Percentiles rank a stretch among this genome's conserved stretches.
These are phyloP conservation scores for Dufourea novaeangliae DNA, from an alignment of 1,140 invertebrate species.

Conservation along the genomic window DNA sequence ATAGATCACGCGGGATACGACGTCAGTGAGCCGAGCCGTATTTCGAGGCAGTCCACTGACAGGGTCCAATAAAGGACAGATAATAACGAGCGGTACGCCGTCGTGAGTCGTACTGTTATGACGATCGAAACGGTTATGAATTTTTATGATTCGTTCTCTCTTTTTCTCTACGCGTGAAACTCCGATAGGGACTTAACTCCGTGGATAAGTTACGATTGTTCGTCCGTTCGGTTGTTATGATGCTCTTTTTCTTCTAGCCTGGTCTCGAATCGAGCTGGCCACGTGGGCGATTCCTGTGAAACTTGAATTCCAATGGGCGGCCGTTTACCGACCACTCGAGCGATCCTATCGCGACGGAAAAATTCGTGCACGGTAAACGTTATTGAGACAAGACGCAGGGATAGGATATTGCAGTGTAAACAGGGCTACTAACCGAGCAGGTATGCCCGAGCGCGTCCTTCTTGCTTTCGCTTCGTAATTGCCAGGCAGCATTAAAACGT, in stretches of 20 bases:
- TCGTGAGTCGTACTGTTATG: slow-evolving; percentile 2
- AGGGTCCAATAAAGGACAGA: slow-evolving; percentile 16
- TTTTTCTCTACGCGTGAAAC: neutral
- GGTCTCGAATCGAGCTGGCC: no score
- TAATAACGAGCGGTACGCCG: slow-evolving; percentile 21
- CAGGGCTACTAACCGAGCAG: neutral
- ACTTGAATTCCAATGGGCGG: no score
- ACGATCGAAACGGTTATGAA: slow-evolving; percentile 26
- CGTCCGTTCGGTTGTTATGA: neutral
- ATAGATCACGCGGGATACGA: slow-evolving; percentile 7
- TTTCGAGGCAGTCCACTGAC: neutral
- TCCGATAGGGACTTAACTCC: slow-evolving; percentile 1
- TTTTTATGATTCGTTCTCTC: slow-evolving; percentile 5
- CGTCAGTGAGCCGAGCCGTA: no score
- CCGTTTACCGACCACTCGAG: no score
- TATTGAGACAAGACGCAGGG: neutral
- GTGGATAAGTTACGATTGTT: slow-evolving; percentile 22
- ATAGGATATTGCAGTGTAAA: neutral
- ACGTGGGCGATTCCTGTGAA: neutral
- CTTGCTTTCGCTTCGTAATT: slow-evolving; percentile 3
- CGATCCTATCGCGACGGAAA: neutral
- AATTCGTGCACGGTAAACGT: neutral
- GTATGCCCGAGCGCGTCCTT: no score
- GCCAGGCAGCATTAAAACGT: no score
- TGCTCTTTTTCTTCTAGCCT: neutral